Base-by-base conservation (phyloP, 2,888 invertebrate species). In the Tillus elongatus region DNA sequence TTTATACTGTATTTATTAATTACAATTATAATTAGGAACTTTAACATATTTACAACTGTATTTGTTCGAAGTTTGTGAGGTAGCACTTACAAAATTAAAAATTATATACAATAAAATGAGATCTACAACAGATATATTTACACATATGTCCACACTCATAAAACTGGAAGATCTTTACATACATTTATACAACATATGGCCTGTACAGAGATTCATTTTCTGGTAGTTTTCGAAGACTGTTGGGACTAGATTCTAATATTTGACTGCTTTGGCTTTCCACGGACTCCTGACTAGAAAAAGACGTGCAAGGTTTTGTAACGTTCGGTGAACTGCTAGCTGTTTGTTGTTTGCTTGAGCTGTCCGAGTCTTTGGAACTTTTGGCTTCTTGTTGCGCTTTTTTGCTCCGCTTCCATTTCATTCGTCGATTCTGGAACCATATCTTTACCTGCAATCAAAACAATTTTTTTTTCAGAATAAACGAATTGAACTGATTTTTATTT, bases 401-500 rank as follows among this genome's bases (percentile, higher is more conserved):
- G 46, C 92, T 93, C 8, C 97, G 73, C 64, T 97, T 97, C 93
- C 95, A 95, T 63, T 96, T 96, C 96, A 96, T 96, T 53, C 96
- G 78, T 33, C 96, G 76, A 65, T 96, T 96, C 75, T 97, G 96
- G 67, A 97, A 97, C 96, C 93, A 95, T 55, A 95, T 93, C 74
- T 93, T 93, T 44, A 93, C 93, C 88, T 93, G 75, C 8, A 55
- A 56, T 51, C 24, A 19, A 8, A 19, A n/a, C n/a, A n/a, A n/a
- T n/a, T n/a, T n/a, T n/a, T n/a, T n/a, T n/a, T n/a, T n/a, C n/a
- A n/a, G n/a, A n/a, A n/a, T n/a, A n/a, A n/a, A n/a, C n/a, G n/a
- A n/a, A n/a, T n/a, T n/a, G n/a, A n/a, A n/a, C n/a, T n/a, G n/a
- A n/a, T n/a, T n/a, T n/a, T n/a, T n/a, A n/a, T n/a, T n/a, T n/a